phyloP scores from a whole-genome alignment of 2,797 vertebrate species.

The Dipus sagitta region DNA sequence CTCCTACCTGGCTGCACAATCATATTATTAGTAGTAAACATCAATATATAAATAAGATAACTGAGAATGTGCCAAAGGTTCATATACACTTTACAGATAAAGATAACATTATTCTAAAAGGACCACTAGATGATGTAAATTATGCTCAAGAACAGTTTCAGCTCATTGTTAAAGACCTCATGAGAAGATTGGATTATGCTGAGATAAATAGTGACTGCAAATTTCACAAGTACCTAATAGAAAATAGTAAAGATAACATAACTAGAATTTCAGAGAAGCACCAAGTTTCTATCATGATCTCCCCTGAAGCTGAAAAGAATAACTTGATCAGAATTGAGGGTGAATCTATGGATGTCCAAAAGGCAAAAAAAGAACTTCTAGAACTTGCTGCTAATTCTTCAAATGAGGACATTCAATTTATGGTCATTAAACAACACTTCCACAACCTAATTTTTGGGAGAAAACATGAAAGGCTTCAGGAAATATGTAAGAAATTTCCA shows the following conservation, averaged over 20 bases:
- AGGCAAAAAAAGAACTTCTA: constrained; percentile 90
- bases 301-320: constrained; percentile 90
- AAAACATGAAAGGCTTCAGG: constrained; percentile 92
- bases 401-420: constrained; percentile 91
- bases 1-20: constrained; percentile 92
- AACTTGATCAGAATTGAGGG: constrained; percentile 92
- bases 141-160: constrained; percentile 91
- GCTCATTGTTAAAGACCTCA: constrained; percentile 91
- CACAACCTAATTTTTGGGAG: constrained; percentile 92
- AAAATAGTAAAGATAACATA: constrained; percentile 91
- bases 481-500: constrained; percentile 92
- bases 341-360: constrained; percentile 91
- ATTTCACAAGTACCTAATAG: constrained; percentile 91
- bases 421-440: constrained; percentile 92
- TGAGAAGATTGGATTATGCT: constrained; percentile 92
- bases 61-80: constrained; percentile 91
- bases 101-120: constrained; percentile 91
- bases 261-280: constrained; percentile 93
- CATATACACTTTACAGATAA: constrained; percentile 92
- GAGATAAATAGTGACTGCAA: constrained; percentile 91
- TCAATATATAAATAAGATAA: constrained; percentile 92
- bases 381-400: constrained; percentile 92
- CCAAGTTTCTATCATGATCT: constrained; percentile 91
- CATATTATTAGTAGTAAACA: constrained; percentile 93
- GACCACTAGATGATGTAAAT: constrained; percentile 91